Percentiles rank a stretch among this genome's conserved stretches.
phyloP scores from a whole-genome alignment of 2,888 invertebrate genomes.

The Mythimna pallens region DNA sequence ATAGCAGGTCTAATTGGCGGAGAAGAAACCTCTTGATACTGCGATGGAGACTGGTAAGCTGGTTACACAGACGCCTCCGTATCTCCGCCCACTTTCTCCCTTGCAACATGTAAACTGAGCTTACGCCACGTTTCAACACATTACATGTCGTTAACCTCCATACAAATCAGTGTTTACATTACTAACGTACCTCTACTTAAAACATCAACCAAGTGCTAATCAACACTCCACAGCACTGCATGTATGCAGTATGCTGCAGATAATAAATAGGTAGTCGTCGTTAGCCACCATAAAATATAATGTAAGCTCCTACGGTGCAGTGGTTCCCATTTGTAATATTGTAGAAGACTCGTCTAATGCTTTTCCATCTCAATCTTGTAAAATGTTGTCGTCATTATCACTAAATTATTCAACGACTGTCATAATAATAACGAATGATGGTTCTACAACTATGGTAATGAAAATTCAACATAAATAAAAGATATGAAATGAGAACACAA shows the following conservation, averaged over 20 bases:
- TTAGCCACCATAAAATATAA: constrained; percentile 36
- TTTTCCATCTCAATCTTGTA: not conserved
- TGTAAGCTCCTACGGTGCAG: constrained; percentile 16
- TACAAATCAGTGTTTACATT: constrained; percentile 74
- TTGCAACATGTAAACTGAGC: constrained; percentile 68
- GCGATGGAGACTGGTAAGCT: constrained; percentile 27
- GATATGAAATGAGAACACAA: constrained; percentile 61
- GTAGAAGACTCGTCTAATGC: constrained; percentile 9
- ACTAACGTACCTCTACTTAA: constrained; percentile 66
- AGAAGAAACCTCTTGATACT: constrained; percentile 63
- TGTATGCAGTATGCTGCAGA: constrained; percentile 63
- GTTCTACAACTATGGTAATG: constrained; percentile 2
- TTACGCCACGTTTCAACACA: constrained; percentile 70
- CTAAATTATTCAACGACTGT: constrained; percentile 1
- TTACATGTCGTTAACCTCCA: constrained; percentile 74
- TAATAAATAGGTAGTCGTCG: constrained; percentile 50
- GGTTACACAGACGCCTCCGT: constrained; percentile 54
- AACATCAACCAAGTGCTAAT: constrained; percentile 69
- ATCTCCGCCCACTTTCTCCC: constrained; percentile 72
- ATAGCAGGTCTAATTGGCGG: constrained; percentile 74
- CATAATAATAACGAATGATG: not conserved
- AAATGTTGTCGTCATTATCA: not conserved
- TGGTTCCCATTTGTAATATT: constrained; percentile 13
- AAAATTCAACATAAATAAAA: constrained; percentile 59
- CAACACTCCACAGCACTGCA: constrained; percentile 67